A percentile compares a stretch with the other conserved stretches of the same genome.
Conservation (phyloP, 2,113 vertebrate species). For the Percina caprodes region DNA sequence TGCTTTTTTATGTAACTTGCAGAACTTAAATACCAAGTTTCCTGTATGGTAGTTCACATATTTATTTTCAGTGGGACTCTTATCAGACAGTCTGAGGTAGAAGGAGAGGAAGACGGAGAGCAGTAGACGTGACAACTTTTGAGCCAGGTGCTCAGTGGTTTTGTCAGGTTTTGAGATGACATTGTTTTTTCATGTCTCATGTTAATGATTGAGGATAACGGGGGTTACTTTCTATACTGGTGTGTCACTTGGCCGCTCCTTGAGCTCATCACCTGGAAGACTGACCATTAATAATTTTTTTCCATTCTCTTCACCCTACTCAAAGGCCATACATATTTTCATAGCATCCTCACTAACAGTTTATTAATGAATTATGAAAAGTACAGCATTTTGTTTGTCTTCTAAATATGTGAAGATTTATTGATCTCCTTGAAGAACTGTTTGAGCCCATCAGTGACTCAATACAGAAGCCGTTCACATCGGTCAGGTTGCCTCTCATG, state of each 20-base stretch:
- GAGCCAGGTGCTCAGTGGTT: not conserved
- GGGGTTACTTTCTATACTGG: not conserved
- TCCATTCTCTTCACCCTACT: not conserved
- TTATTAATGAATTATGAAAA: not conserved
- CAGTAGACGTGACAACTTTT: not conserved
- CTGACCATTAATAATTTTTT: not conserved
- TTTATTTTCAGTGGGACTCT: not conserved
- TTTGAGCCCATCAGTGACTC: constrained; percentile 18
- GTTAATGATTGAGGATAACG: not conserved
- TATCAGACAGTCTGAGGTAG: not conserved
- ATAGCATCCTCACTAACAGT: not conserved
- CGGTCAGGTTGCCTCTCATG: constrained; percentile 9
- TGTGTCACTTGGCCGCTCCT: too few species aligned
- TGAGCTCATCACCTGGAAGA: not conserved
- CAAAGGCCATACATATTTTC: not conserved
- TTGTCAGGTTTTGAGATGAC: not conserved
- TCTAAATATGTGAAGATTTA: not conserved
- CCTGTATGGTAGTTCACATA: not conserved
- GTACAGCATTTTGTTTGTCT: not conserved
- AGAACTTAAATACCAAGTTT: not conserved
- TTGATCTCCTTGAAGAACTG: not conserved
- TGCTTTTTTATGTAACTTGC: not conserved
- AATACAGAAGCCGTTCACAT: constrained; percentile 26
- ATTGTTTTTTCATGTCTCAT: not conserved
- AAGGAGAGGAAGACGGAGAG: not conserved